A percentile compares a stretch with the other conserved stretches of the same genome.
Conservation (phyloP, 2,113 vertebrate genomes). For the Rhinolophus ferrumequinum region DNA sequence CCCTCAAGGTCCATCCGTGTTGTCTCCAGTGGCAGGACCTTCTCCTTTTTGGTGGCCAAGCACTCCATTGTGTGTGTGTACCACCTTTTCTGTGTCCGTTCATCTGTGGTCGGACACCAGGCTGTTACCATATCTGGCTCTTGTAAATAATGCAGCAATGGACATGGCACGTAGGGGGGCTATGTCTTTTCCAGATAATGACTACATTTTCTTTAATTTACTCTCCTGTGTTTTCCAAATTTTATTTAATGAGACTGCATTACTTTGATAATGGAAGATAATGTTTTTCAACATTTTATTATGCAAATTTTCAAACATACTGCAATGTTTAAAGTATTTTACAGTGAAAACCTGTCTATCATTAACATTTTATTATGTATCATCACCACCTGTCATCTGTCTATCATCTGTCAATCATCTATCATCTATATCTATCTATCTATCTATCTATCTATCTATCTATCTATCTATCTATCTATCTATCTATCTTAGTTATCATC, state of each 20-base stretch:
- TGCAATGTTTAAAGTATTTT: background rate
- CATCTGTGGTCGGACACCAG: too few relatives aligned
- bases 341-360: background rate
- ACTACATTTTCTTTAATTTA: background rate
- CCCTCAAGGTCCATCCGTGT: too few relatives aligned
- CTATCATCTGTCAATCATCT: background rate
- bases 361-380: background rate
- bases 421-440: fast-evolving
- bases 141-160: background rate
- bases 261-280: background rate
- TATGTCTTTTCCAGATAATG: background rate
- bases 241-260: background rate
- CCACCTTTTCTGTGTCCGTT: too few relatives aligned
- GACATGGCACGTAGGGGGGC: too few relatives aligned
- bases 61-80: too few relatives aligned
- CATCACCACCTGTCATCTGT: background rate
- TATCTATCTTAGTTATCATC: background rate
- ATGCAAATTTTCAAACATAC: background rate
- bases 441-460: background rate
- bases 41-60: too few relatives aligned
- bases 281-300: background rate
- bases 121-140: background rate
- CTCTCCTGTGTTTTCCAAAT: background rate
- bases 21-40: too few relatives aligned
- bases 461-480: fast-evolving